phyloP scores from a whole-genome alignment of 2,888 invertebrate species.

The Tetrapedia diversipes region DNA sequence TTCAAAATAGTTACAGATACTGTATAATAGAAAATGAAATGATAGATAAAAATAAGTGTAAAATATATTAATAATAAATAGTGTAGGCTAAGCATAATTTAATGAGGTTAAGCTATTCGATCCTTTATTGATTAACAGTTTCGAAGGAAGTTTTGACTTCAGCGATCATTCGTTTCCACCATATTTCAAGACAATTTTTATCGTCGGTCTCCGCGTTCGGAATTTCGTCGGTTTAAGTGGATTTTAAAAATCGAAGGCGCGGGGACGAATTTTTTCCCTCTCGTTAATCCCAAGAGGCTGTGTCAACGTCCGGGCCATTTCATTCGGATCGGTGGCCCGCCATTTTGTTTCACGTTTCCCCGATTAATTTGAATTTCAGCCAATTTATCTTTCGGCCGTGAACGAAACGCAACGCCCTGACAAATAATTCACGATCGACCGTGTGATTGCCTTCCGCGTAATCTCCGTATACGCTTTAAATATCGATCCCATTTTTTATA shows the following conservation, averaged over 20 bases:
- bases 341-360: slow-evolving; percentile 34
- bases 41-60: too few species aligned
- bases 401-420: slow-evolving; percentile 38
- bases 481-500: slow-evolving; percentile 57
- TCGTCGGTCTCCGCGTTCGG: too few species aligned
- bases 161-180: too few species aligned
- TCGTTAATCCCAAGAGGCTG: slow-evolving; percentile 1
- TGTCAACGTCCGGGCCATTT: slow-evolving; percentile 11
- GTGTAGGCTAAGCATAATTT: too few species aligned
- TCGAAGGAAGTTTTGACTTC: too few species aligned
- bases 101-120: too few species aligned
- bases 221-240: neutral
- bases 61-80: too few species aligned
- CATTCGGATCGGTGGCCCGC: slow-evolving; percentile 11
- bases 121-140: too few species aligned
- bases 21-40: too few species aligned
- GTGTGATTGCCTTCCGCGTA: slow-evolving; percentile 43
- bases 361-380: slow-evolving; percentile 48
- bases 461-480: slow-evolving; percentile 51
- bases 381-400: slow-evolving; percentile 46
- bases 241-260: neutral
- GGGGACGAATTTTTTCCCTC: slow-evolving; percentile 2
- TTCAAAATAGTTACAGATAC: too few species aligned
- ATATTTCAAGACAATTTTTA: too few species aligned
- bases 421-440: slow-evolving; percentile 54